Evolutionary conservation across 2,888 invertebrate species (phyloP).

Genomic region (Epirrhoe tristata): DNA sequence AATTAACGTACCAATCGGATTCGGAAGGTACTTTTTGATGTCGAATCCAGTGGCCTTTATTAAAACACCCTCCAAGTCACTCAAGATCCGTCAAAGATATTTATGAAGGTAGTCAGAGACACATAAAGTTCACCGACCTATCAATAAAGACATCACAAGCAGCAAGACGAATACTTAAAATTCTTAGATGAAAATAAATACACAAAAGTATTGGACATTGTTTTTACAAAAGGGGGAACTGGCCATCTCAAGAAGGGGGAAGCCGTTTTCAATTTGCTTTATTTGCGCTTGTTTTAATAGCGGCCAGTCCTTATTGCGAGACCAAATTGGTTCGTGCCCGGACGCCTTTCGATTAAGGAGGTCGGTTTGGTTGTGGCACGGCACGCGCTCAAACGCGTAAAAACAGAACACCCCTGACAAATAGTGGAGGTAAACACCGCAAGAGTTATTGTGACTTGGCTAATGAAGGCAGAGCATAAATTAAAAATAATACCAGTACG

Average conservation of each 20-base stretch:
- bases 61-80: too few relatives aligned
- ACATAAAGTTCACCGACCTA: neutral
- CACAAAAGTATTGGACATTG: slow-evolving; percentile 65
- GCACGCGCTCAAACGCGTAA: slow-evolving; percentile 66
- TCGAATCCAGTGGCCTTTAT: too few relatives aligned
- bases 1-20: too few relatives aligned
- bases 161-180: neutral
- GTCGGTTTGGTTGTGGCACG: slow-evolving; percentile 39
- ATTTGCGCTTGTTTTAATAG: slow-evolving; percentile 85
- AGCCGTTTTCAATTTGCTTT: slow-evolving; percentile 84
- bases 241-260: slow-evolving; percentile 65
- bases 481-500: slow-evolving; percentile 15
- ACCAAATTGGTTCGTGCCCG: slow-evolving; percentile 84
- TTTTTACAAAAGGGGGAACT: slow-evolving; percentile 67
- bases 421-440: slow-evolving; percentile 46
- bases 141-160: neutral
- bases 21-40: too few relatives aligned
- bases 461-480: slow-evolving; percentile 33
- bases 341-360: slow-evolving; percentile 74
- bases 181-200: slow-evolving; percentile 30
- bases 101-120: too few relatives aligned
- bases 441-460: slow-evolving; percentile 36
- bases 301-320: slow-evolving; percentile 81
- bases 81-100: too few relatives aligned
- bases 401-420: slow-evolving; percentile 65